These are phyloP conservation scores for Gymnopithys bicolor DNA, from an alignment of 2,797 vertebrate genomes.

Conservation along the genomic window DNA sequence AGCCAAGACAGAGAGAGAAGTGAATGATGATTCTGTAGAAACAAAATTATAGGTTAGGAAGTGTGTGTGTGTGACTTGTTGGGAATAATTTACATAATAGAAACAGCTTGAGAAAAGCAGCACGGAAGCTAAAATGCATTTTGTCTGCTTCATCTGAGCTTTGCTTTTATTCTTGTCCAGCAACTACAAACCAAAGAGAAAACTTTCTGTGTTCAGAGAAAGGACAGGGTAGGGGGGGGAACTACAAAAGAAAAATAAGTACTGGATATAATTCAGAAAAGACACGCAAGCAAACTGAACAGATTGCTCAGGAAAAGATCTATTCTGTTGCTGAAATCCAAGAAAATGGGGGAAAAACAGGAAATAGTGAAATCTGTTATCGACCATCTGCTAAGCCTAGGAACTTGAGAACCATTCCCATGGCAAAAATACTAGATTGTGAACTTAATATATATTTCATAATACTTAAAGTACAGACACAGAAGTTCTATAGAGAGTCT, in stretches of 20 bases:
- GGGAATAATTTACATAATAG: conserved; percentile 21
- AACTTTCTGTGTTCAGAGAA: background rate
- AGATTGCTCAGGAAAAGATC: conserved; percentile 72
- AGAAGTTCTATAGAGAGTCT: background rate
- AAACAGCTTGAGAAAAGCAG: conserved; percentile 19
- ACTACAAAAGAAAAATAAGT: conserved; percentile 64
- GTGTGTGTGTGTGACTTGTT: background rate
- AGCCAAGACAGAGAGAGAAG: background rate
- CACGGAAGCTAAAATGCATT: background rate
- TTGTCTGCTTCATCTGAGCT: background rate
- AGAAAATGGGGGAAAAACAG: conserved; percentile 72
- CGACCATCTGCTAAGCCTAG: conserved; percentile 61
- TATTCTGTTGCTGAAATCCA: conserved; percentile 73
- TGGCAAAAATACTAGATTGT: conserved; percentile 61
- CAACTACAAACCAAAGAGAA: background rate
- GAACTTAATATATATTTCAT: conserved; percentile 56
- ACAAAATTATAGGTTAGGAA: background rate
- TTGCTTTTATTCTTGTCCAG: conserved; percentile 47
- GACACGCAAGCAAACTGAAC: conserved; percentile 62
- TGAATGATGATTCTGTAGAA: background rate
- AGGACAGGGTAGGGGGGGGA: background rate
- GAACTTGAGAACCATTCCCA: conserved; percentile 63
- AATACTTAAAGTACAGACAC: background rate
- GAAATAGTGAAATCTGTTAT: conserved; percentile 74
- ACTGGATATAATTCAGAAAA: conserved; percentile 70